Conservation (phyloP, 2,797 vertebrate genomes). For the Columba guinea region DNA sequence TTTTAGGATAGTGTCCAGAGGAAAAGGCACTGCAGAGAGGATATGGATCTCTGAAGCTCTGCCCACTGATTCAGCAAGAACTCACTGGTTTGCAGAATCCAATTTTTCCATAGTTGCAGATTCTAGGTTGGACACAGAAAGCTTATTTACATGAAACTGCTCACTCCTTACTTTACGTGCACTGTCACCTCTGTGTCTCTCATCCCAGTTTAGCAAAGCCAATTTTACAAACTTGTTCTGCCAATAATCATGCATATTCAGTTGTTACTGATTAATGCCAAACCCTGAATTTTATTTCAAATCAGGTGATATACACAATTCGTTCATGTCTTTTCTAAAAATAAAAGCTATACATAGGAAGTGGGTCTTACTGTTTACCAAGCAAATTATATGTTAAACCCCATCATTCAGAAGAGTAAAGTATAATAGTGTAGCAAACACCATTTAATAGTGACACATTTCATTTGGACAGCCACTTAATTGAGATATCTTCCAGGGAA, state of each 20-base stretch:
- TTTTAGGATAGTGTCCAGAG: slow-evolving; percentile 40
- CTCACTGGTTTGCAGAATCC: slow-evolving; percentile 43
- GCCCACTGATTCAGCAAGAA: slow-evolving; percentile 57
- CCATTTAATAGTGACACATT: slow-evolving; percentile 44
- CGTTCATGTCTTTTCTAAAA: slow-evolving; percentile 1
- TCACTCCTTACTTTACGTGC: slow-evolving; percentile 42
- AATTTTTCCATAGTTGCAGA: slow-evolving; percentile 45
- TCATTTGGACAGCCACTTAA: slow-evolving; percentile 59
- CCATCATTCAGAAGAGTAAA: slow-evolving; percentile 27
- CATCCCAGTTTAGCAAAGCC: slow-evolving; percentile 34
- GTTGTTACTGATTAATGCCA: slow-evolving; percentile 53
- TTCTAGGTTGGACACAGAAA: slow-evolving; percentile 30
- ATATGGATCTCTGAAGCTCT: slow-evolving; percentile 40
- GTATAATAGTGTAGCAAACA: slow-evolving; percentile 36
- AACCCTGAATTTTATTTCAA: slow-evolving; percentile 39
- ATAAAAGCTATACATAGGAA: slow-evolving; percentile 5
- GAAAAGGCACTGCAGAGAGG: background rate
- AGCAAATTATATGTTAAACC: slow-evolving; percentile 13
- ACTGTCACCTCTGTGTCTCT: slow-evolving; percentile 37
- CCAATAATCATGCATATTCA: slow-evolving; percentile 54
- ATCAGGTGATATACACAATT: background rate
- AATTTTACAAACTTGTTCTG: slow-evolving; percentile 39
- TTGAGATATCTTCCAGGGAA: slow-evolving; percentile 65
- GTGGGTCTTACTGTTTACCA: slow-evolving; percentile 13
- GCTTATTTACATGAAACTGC: slow-evolving; percentile 61